Evolutionary conservation across 1,140 invertebrate species (phyloP), one percentile per base, ranked within the genome.

Genomic region (Drosophila yakuba): DNA sequence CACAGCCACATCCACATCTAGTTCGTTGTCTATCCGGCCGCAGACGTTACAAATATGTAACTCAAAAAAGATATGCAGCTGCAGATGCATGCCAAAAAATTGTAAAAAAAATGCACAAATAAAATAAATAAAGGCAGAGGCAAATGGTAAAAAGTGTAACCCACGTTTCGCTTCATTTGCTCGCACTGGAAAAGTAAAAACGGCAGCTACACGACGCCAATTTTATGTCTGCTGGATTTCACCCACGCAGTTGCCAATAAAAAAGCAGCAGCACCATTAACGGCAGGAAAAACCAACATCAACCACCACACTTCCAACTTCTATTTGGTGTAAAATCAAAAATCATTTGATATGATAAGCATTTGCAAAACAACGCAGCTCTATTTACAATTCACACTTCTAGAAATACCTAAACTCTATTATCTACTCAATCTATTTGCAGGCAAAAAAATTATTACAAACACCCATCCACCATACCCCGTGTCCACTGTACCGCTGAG

Each of bases 151-250:
- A 71, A 47, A 64, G 47, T 61, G 74, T 71, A 78, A 71, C 66
- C 75, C 75, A 72, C 74, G 75, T 63, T 78, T 78, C 74, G 75
- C 74, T 77, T 77, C 83, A 83, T 88, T 88, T 81, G 74, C 74
- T 64, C 57, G 74, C 61, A 71, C 62, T 81, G 75, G 66, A 89
- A 86, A 86, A 88, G 75, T 83, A 88, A 79, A 86, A 86, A 88
- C 83, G 57, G 79, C 83, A 76, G 83, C 82, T 58, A 71, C 79
- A 76, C 75, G 75, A 86, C 57, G 76, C 76, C 84, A 83, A 86
- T 88, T 83, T 68, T 76, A 76, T 86, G 84, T 89, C 84, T 86
- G 79, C 63, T 76, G 62, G 61, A 88, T 88, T 88, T 88, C 83
- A 88, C 84, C 83, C 83, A 88, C 83, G 84, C 83, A 45, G 75